phyloP scores from a whole-genome alignment of 1,140 invertebrate genomes.

The Drosophila ohnishii region DNA sequence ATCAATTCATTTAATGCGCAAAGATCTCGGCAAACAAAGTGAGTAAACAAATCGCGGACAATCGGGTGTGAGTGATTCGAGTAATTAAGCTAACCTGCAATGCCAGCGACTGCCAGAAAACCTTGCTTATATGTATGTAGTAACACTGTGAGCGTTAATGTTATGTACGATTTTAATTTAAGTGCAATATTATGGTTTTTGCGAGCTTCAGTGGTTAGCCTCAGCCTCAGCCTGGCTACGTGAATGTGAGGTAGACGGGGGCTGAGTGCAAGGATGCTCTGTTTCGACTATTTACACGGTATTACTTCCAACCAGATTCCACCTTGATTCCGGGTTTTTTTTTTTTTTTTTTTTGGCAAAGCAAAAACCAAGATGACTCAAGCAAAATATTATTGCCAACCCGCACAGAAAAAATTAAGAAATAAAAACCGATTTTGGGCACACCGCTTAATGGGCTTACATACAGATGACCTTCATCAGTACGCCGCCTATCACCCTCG shows the following conservation, averaged over 20 bases:
- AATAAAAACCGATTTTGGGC: slow-evolving; percentile 61
- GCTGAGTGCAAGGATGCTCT: slow-evolving; percentile 29
- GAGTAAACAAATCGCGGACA: slow-evolving; percentile 32
- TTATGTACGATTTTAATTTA: slow-evolving; percentile 49
- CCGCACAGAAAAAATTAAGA: slow-evolving; percentile 16
- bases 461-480: slow-evolving; percentile 23
- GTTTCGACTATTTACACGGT: neutral
- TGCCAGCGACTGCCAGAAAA: slow-evolving; percentile 51
- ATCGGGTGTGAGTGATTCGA: slow-evolving; percentile 38
- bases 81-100: slow-evolving; percentile 64
- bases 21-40: slow-evolving; percentile 16
- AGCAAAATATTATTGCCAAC: slow-evolving; percentile 60
- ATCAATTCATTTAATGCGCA: slow-evolving; percentile 14
- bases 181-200: slow-evolving; percentile 48
- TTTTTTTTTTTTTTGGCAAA: slow-evolving; percentile 7
- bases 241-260: neutral
- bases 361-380: slow-evolving; percentile 65
- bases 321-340: slow-evolving; percentile 57
- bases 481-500: slow-evolving; percentile 14
- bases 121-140: slow-evolving; percentile 34
- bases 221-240: slow-evolving; percentile 28
- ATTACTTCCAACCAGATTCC: slow-evolving; percentile 18
- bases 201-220: slow-evolving; percentile 42
- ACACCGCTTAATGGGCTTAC: slow-evolving; percentile 32
- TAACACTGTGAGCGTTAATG: slow-evolving; percentile 9